Evolutionary conservation across 2,888 invertebrate species (phyloP).

Genomic region (Glyphotaelius pellucidus): DNA sequence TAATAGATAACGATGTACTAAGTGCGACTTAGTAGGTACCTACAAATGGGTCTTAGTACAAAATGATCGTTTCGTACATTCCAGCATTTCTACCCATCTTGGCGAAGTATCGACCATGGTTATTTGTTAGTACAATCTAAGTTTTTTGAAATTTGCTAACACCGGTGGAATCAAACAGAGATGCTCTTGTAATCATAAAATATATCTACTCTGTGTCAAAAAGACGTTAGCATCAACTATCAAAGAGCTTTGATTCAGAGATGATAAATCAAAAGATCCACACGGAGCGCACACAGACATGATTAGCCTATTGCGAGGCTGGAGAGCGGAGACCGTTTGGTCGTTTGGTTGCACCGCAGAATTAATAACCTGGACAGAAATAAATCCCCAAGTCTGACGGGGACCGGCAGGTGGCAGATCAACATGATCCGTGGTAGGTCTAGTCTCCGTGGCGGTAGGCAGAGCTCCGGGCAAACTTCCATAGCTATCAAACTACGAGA

Average conservation of each 20-base stretch:
- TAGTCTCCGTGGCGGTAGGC: neutral
- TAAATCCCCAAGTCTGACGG: conserved; percentile 16
- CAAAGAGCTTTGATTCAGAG: neutral
- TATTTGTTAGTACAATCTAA: too few species aligned
- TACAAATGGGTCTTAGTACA: too few species aligned
- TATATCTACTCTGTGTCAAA: neutral
- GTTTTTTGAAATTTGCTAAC: neutral
- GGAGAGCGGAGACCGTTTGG: neutral
- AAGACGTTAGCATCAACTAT: neutral
- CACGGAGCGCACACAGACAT: neutral
- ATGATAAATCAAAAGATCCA: neutral
- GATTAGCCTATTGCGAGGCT: neutral
- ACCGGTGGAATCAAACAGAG: neutral
- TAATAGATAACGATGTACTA: too few species aligned
- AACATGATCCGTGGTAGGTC: neutral
- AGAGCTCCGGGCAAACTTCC: conserved; percentile 11
- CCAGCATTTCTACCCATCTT: neutral
- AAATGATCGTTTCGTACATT: neutral
- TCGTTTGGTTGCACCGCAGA: neutral
- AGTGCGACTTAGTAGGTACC: too few species aligned
- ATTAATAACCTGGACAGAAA: conserved; percentile 17
- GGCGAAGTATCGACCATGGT: neutral
- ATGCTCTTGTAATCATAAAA: neutral
- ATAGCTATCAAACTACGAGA: neutral
- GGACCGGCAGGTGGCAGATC: conserved; percentile 8